A percentile compares a stretch with the other conserved stretches of the same genome.
Conservation (phyloP, 2,888 invertebrate genomes). For the Lycia hirtaria region DNA sequence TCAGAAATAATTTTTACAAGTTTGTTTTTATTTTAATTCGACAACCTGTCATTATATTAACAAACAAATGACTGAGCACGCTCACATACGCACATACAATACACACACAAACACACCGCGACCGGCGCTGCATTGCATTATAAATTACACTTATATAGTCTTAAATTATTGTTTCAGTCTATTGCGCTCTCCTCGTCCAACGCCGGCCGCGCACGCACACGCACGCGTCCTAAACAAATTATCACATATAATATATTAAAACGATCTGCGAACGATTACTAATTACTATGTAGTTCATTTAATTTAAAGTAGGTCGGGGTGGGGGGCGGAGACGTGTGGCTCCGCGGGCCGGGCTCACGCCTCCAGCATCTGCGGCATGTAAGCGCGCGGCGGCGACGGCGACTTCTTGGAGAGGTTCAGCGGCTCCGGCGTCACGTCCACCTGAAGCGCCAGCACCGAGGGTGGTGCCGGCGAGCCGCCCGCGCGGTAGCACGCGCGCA, state of each 20-base stretch:
- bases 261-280: slow-evolving; percentile 85
- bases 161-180: slow-evolving; percentile 86
- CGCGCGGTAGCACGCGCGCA: slow-evolving; percentile 70
- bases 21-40: slow-evolving; percentile 88
- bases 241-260: slow-evolving; percentile 90
- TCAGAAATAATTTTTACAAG: slow-evolving; percentile 76
- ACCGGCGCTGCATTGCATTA: slow-evolving; percentile 87
- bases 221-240: slow-evolving; percentile 85
- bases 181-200: slow-evolving; percentile 85
- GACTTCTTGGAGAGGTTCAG: slow-evolving; percentile 95
- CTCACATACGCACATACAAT: slow-evolving; percentile 87
- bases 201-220: slow-evolving; percentile 85
- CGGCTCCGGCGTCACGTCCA: slow-evolving; percentile 94
- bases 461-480: slow-evolving; percentile 78
- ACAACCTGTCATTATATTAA: slow-evolving; percentile 92
- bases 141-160: slow-evolving; percentile 88
- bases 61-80: slow-evolving; percentile 86
- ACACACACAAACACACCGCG: slow-evolving; percentile 87
- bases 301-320: slow-evolving; percentile 84
- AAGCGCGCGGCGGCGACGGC: slow-evolving; percentile 85
- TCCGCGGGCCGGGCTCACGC: slow-evolving; percentile 86
- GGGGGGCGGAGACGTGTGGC: slow-evolving; percentile 80
- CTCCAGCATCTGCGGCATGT: slow-evolving; percentile 87
- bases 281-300: slow-evolving; percentile 74
- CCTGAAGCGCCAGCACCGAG: slow-evolving; percentile 84